Evolutionary conservation across 2,797 vertebrate genomes (phyloP).

Genomic region (Delichon dasypus): DNA sequence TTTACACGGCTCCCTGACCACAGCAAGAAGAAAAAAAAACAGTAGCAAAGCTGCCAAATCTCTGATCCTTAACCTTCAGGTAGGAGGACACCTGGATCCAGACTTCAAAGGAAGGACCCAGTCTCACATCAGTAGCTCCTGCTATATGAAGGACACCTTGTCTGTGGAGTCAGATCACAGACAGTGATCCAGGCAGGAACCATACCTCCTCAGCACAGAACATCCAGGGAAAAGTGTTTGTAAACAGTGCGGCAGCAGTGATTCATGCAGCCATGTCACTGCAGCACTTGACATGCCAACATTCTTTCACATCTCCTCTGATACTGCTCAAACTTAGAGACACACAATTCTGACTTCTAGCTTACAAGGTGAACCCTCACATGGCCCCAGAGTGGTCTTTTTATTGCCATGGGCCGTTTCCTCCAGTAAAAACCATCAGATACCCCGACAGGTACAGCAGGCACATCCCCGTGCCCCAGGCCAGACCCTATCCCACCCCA

Average conservation of each 20-base stretch:
- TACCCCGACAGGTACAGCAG: not conserved
- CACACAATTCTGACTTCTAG: not conserved
- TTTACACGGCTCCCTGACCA: not conserved
- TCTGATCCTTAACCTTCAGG: not conserved
- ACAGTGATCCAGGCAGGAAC: not conserved
- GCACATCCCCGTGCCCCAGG: fast-evolving
- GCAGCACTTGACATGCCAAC: not conserved
- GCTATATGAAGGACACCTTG: not conserved
- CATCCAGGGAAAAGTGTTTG: not conserved
- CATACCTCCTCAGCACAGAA: not conserved
- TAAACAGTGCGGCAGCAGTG: not conserved
- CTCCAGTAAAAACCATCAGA: not conserved
- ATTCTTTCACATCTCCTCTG: not conserved
- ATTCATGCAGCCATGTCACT: not conserved
- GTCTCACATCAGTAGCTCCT: not conserved
- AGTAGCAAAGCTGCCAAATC: not conserved
- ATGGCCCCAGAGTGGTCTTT: not conserved
- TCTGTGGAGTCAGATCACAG: not conserved
- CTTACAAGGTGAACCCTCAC: not conserved
- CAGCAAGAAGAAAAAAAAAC: not conserved
- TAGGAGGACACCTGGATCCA: not conserved
- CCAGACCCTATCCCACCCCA: not conserved
- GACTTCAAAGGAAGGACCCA: not conserved
- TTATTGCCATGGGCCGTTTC: not conserved
- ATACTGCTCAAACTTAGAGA: not conserved